Evolutionary conservation across 2,113 vertebrate species (phyloP), one percentile per base, ranked within the genome.

Genomic region (Suncus etruscus): DNA sequence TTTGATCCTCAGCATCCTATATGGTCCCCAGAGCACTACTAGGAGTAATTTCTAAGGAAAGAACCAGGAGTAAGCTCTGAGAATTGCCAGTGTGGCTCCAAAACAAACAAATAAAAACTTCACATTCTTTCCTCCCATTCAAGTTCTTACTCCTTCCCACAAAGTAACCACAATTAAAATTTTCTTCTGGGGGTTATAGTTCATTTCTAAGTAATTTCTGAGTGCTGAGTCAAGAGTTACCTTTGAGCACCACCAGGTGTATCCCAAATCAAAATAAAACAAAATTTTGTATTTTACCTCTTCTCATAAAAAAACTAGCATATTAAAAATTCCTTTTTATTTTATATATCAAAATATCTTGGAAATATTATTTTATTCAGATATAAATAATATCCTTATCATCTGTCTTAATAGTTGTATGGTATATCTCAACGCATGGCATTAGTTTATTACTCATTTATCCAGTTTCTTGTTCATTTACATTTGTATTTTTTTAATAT

Each of bases 301-400:
- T 83, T 94, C 20, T 88, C 39, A 83, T 83, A 87, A 91, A 92
- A 39, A 39, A 86, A 31, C 29, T 86, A 72, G 32, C 10, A 10
- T 54, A 65, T 72, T 77, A 54, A 3, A 45, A 15, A 54, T 83
- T 72, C 75, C 27, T 45, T 90, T 48, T 87, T 84, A 74, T 10
- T 72, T 78, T 54, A 11, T 75, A 24, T 63, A 47, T 58, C 39
- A 51, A 70, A 82, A 39, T 77, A 72, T 31, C 47, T 80, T 61
- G 82, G 47, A 50, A 11, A 2, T 69, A 32, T 89, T 77, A 39
- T 78, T 47, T 50, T 79, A 8, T 90, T 66, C 39, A 1, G 65
- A 24, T 24, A 4, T 72, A 50, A n/a, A 85, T 27, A 66, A n/a
- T 27, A n/a, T 63, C 54, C n/a, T 4, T 6, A 47, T 92, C 75